phyloP scores from a whole-genome alignment of 1,140 invertebrate genomes.

The Himalopsyche phryganea region DNA sequence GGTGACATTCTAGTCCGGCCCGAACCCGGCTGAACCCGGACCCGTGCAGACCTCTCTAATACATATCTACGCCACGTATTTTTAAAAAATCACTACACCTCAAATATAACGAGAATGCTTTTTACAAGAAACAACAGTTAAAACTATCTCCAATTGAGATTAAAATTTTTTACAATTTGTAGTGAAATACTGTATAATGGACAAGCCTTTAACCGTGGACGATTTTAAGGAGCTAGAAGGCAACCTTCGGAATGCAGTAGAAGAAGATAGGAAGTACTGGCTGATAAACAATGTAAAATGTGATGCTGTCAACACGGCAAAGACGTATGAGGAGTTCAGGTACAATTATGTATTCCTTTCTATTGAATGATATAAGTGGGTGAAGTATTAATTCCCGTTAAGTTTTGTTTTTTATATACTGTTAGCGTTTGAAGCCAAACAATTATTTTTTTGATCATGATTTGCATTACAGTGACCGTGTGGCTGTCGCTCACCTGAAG shows the following conservation, averaged over 20 bases:
- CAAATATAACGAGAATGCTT: too few species aligned
- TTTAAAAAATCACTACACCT: too few species aligned
- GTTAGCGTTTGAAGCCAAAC: not conserved
- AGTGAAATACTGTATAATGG: slow-evolving; percentile 8
- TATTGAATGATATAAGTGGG: not conserved
- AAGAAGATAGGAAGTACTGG: slow-evolving; percentile 42
- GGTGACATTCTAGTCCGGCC: too few species aligned
- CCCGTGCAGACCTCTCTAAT: too few species aligned
- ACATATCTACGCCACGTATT: too few species aligned
- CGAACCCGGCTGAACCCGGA: too few species aligned
- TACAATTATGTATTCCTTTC: slow-evolving; percentile 26
- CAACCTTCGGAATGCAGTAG: slow-evolving; percentile 40
- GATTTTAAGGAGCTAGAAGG: slow-evolving; percentile 44
- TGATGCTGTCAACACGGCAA: slow-evolving; percentile 48
- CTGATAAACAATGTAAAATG: slow-evolving; percentile 48
- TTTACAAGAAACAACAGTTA: too few species aligned
- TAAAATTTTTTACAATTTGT: too few species aligned
- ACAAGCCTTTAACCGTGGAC: slow-evolving; percentile 36
- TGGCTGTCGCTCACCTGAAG: slow-evolving; percentile 45
- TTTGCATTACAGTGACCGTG: slow-evolving; percentile 41
- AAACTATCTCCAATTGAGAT: too few species aligned
- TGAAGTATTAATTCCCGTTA: too few species aligned
- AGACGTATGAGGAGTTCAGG: slow-evolving; percentile 51
- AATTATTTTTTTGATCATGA: not conserved
- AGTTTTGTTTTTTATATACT: not conserved